Evolutionary conservation across 2,797 vertebrate genomes (phyloP).

Genomic region (Spea hammondii): DNA sequence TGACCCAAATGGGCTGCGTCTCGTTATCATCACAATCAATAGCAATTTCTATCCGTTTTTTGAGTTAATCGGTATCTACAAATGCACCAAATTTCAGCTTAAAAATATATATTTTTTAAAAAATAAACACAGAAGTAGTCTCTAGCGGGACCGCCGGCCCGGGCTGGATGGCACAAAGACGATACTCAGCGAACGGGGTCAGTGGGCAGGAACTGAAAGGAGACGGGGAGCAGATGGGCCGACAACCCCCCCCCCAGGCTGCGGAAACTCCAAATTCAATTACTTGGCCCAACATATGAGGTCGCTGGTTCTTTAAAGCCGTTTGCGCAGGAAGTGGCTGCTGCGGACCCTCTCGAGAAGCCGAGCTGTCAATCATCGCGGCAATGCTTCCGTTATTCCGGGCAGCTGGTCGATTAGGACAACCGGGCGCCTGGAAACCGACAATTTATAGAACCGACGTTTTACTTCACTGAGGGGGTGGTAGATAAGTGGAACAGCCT

Average conservation of each 20-base stretch:
- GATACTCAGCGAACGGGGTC: background rate
- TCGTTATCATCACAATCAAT: no score
- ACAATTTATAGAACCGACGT: no score
- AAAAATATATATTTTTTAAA: background rate
- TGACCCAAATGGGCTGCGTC: no score
- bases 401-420: no score
- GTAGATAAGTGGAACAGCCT: no score
- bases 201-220: background rate
- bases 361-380: background rate
- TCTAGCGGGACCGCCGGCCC: background rate
- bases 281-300: background rate
- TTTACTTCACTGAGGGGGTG: no score
- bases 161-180: background rate
- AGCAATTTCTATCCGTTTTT: no score
- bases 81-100: background rate
- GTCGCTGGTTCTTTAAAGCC: background rate
- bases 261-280: background rate
- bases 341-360: background rate
- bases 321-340: background rate
- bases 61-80: background rate
- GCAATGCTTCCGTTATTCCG: background rate
- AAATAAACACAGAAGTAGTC: background rate
- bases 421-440: no score
- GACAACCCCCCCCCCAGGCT: background rate
- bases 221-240: background rate